Percentiles rank a stretch among this genome's conserved stretches.
phyloP scores from a whole-genome alignment of 2,113 vertebrate species.

The Edolisoma coerulescens region DNA sequence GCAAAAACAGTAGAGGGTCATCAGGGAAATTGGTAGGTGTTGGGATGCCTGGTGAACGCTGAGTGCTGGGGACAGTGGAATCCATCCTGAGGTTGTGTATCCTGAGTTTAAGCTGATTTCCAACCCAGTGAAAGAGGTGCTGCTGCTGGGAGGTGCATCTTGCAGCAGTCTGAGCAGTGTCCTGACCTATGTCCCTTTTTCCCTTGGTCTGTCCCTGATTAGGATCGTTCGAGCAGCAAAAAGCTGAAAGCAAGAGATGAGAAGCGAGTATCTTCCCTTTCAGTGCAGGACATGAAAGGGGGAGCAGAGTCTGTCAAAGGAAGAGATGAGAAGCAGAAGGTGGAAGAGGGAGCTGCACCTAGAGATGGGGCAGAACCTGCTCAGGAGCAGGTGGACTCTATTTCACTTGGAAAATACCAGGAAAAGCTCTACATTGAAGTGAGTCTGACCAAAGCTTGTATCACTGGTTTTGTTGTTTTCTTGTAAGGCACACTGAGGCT shows the following conservation, averaged over 20 bases:
- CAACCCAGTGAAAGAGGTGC: not conserved
- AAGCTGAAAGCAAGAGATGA: slow-evolving; percentile 72
- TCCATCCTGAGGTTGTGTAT: not conserved
- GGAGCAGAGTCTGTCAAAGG: not conserved
- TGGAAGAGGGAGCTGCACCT: not conserved
- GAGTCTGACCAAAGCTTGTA: not conserved
- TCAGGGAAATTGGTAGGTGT: slow-evolving; percentile 53
- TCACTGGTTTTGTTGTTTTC: not conserved
- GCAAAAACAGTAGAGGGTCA: slow-evolving; percentile 64
- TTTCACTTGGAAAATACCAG: slow-evolving; percentile 58
- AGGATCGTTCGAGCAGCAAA: slow-evolving; percentile 66
- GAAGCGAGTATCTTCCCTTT: not conserved
- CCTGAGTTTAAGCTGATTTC: not conserved
- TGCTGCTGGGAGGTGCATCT: not conserved
- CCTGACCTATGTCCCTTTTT: not conserved
- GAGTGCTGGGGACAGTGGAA: not conserved
- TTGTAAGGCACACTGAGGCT: not conserved
- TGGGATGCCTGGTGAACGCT: not conserved
- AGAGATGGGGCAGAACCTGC: not conserved
- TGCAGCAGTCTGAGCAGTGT: not conserved
- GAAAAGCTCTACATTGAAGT: slow-evolving; percentile 72
- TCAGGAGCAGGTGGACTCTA: slow-evolving; percentile 50
- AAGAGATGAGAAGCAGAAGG: slow-evolving; percentile 59
- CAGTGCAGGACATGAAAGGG: not conserved
- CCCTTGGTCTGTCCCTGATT: not conserved